Conservation (phyloP, 2,888 invertebrate genomes). For the Himalopsyche japonica region DNA sequence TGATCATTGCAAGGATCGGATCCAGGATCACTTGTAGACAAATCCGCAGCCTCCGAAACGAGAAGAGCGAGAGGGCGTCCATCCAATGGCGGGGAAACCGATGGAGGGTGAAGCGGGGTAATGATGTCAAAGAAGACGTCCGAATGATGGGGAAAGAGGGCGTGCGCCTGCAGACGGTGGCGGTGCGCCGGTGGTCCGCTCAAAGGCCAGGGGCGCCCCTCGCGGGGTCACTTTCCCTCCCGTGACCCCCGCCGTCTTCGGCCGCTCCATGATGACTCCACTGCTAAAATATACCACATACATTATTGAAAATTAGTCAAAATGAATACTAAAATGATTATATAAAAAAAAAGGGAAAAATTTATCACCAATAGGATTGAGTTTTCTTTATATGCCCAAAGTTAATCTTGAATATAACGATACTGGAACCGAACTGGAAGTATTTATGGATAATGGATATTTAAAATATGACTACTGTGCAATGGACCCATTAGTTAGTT, state of each 20-base stretch:
- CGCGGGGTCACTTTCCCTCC: conserved; percentile 74
- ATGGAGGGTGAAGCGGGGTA: background rate
- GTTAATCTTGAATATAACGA: no score
- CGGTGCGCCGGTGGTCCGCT: conserved; percentile 43
- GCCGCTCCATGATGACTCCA: conserved; percentile 45
- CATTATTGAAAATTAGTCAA: background rate
- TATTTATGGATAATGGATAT: no score
- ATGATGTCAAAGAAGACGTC: background rate
- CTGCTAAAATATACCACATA: conserved; percentile 39
- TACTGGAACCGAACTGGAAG: no score
- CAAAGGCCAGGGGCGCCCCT: conserved; percentile 51
- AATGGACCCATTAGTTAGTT: no score
- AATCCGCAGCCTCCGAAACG: background rate
- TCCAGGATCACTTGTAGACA: background rate
- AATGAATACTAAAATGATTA: background rate
- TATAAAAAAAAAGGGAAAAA: no score
- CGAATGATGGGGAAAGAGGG: conserved; percentile 7
- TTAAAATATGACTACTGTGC: no score
- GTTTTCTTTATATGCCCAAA: no score
- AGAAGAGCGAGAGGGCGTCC: background rate
- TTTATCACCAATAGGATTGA: no score
- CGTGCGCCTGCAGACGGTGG: conserved; percentile 26
- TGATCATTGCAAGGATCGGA: background rate
- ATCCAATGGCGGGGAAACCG: background rate
- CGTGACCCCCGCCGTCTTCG: conserved; percentile 69